phyloP scores from a whole-genome alignment of 2,797 vertebrate species.

The Miichthys miiuy region DNA sequence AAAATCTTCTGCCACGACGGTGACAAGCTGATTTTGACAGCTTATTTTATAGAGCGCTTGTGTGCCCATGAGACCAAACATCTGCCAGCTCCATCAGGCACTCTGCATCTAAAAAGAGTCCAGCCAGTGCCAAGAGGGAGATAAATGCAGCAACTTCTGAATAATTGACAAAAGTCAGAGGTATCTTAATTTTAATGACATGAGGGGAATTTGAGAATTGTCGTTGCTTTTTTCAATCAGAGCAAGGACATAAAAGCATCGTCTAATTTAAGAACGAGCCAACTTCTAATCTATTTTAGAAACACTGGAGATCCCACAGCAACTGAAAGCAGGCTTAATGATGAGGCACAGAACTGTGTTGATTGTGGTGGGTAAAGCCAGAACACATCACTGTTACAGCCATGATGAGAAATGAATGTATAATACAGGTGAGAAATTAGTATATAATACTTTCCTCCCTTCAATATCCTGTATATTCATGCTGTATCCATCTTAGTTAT shows the following conservation, averaged over 20 bases:
- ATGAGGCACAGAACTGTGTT: slow-evolving; percentile 21
- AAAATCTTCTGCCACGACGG: slow-evolving; percentile 38
- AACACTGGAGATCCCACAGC: slow-evolving; percentile 26
- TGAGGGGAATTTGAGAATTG: slow-evolving; percentile 57
- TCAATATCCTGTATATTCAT: background rate
- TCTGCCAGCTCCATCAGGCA: slow-evolving; percentile 73
- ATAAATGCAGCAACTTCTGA: slow-evolving; percentile 65
- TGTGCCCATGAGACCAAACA: slow-evolving; percentile 76
- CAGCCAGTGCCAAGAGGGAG: slow-evolving; percentile 64
- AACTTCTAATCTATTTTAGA: slow-evolving; percentile 41
- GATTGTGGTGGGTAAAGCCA: slow-evolving; percentile 6
- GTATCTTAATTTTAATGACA: slow-evolving; percentile 77
- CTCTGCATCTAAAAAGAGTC: slow-evolving; percentile 69
- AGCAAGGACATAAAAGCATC: slow-evolving; percentile 51
- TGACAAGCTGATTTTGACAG: slow-evolving; percentile 69
- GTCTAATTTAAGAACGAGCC: slow-evolving; percentile 49
- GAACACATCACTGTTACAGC: background rate
- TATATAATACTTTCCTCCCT: slow-evolving; percentile 1
- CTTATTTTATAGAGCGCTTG: slow-evolving; percentile 67
- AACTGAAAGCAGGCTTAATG: slow-evolving; percentile 15
- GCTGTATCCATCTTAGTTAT: slow-evolving; percentile 13
- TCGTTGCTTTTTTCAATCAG: slow-evolving; percentile 63
- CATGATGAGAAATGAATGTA: slow-evolving; percentile 4
- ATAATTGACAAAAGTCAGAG: slow-evolving; percentile 76
- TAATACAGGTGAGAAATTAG: too few species aligned